Evolutionary conservation across 2,797 vertebrate genomes (phyloP), one percentile per base, ranked within the genome.

Genomic region (Capromys pilorides): DNA sequence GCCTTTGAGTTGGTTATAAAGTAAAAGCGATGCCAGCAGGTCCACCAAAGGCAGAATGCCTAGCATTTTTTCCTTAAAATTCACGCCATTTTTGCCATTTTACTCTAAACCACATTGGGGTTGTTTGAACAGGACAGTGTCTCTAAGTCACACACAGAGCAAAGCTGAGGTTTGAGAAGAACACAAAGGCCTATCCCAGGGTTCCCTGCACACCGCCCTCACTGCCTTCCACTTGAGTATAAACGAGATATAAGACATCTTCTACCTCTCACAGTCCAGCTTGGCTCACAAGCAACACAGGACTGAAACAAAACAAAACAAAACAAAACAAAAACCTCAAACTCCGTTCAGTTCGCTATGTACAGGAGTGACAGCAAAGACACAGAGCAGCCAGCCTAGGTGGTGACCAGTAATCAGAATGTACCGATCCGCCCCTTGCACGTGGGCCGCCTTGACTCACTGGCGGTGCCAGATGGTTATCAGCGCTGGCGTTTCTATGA

Each of bases 71-170:
- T 82, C 69, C 73, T 94, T 61, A 77, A 51, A 78, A 94, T 5
- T 54, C 13, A 67, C 45, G 31, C 84, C n/a, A 89, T 18, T 96
- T 94, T 87, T 95, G 31, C 33, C 33, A 81, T 91, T 78, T 96
- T 84, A 73, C 26, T 95, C 28, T n/a, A 92, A 24, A 80, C 80
- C 79, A 49, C 3, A 86, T 73, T 86, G 80, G 13, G 12, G 67
- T 80, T 41, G 8, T 22, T 73, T 96, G 69, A 86, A 86, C 69
- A 62, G 79, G 31, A 88, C 62, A 73, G 78, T n/a, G 9, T 80
- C 33, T 49, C 9, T 8, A 67, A 33, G 61, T 88, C 64, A 90
- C 6, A 79, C 0, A 90, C 21, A 12, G 33, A 93, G 41, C 18
- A 92, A 83, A 86, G 81, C 14, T 51, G 49, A 81, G 41, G 22